A percentile compares a stretch with the other conserved stretches of the same genome.
Conservation (phyloP, 35 echinoderm and acorn worm species). For the Anneissia japonica region DNA sequence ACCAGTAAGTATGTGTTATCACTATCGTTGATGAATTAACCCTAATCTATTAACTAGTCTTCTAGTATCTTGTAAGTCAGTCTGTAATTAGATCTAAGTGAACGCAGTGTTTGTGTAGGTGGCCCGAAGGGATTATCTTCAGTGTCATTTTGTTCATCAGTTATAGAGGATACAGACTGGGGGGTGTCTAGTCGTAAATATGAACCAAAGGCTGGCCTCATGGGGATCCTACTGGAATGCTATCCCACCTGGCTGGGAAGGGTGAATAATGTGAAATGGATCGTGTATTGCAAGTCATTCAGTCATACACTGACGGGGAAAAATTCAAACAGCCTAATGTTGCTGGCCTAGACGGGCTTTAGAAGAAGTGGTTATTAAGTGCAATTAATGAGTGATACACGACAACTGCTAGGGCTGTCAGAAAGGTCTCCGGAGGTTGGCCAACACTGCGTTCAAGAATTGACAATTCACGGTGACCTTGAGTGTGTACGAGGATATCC, state of each 20-base stretch:
- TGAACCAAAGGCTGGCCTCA: neutral
- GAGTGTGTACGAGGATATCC: neutral
- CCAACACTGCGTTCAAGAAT: neutral
- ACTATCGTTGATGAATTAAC: neutral
- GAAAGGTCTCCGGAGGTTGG: neutral
- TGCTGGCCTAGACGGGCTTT: neutral
- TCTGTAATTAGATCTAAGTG: neutral
- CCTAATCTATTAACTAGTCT: neutral
- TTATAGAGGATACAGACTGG: neutral
- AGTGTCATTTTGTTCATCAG: neutral
- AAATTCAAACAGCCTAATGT: neutral
- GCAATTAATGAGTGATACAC: neutral
- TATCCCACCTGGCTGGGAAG: neutral
- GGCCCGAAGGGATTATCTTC: neutral
- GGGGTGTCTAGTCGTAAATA: neutral
- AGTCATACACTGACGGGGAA: no score
- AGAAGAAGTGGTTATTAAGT: neutral
- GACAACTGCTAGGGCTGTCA: neutral
- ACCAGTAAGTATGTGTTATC: neutral
- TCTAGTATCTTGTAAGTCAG: neutral
- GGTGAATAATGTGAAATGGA: neutral
- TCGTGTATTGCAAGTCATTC: neutral
- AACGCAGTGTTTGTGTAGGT: neutral
- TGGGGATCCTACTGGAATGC: neutral
- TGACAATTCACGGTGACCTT: neutral